Conservation (phyloP, 2,888 invertebrate species). For the Oxystoma pomonae region DNA sequence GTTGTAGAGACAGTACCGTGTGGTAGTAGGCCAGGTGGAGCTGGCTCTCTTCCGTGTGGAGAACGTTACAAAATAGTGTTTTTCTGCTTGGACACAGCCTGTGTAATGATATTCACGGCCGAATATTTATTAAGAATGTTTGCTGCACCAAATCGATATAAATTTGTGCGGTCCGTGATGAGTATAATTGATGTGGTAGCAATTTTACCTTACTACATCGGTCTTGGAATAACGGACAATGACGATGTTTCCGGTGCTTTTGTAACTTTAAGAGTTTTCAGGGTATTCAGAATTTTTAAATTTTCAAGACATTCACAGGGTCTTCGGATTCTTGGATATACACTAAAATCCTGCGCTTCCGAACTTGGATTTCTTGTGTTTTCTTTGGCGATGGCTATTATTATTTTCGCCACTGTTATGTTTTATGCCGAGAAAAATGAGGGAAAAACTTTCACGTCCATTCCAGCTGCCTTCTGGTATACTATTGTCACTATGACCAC, state of each 20-base stretch:
- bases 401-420: conserved; percentile 99
- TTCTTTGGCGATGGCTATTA: conserved; percentile 99
- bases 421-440: conserved; percentile 99
- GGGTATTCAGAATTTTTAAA: conserved; percentile 99
- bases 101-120: conserved; percentile 99
- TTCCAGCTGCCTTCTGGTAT: conserved; percentile 99
- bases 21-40: conserved; percentile 80
- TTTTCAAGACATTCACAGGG: conserved; percentile 99
- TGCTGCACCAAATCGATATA: conserved; percentile 97
- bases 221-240: conserved; percentile 95
- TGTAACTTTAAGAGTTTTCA: conserved; percentile 96
- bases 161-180: conserved; percentile 98
- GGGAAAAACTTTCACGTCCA: conserved; percentile 95
- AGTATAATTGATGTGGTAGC: conserved; percentile 99
- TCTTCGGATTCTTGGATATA: conserved; percentile 96
- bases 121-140: conserved; percentile 94
- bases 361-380: conserved; percentile 99
- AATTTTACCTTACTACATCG: conserved; percentile 98
- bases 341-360: conserved; percentile 97
- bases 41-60: conserved; percentile 90
- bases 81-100: conserved; percentile 99
- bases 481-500: conserved; percentile 99
- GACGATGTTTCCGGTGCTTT: conserved; percentile 99
- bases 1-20: conserved; percentile 97
- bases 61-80: conserved; percentile 97